Base-by-base conservation (phyloP, 2,888 invertebrate genomes). In the Helicoverpa assulta region DNA sequence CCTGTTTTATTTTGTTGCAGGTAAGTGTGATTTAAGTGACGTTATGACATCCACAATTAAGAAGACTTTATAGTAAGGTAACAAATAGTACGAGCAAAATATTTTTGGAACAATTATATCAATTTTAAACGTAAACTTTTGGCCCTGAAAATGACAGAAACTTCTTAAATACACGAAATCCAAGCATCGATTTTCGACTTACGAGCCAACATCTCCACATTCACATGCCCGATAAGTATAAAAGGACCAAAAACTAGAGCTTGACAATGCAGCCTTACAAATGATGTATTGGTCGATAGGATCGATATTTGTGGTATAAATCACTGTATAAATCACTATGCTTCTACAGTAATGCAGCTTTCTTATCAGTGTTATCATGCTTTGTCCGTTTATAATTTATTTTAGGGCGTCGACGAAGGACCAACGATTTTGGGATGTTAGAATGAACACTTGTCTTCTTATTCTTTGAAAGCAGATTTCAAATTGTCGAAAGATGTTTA, bases 251-350 rank as follows among this genome's bases (percentile, higher is more conserved):
- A 87, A 87, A 78, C 84, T 83, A 53, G 62, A 52, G 67, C 79
- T 83, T 84, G 85, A 85, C 85, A 85, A 83, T 85, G 84, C 82
- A 78, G 77, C 76, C 85, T 74, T 81, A 87, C 86, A 85, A 89
- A 90, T 91, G 91, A 91, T 88, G 88, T 89, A 91, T 91, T 83
- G 82, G 78, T 55, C 73, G 89, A 89, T 86, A 84, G 85, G 78
- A 89, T 90, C 90, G 88, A 85, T 85, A 83, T 78, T 77, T 80
- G 70, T 77, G 82, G 84, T 79, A 91, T 91, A 91, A 91, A 91
- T 91, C 90, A 91, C 89, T 64, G 84, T 79, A 91, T 91, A 91
- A 91, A 91, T 91, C 90, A 91, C 89, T 65, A 65, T 14, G 56
- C 50, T 54, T 52, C 76, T 61, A 61, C 18, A 61, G 60, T 73